Base-by-base conservation (phyloP, 2,113 vertebrate genomes). In the Clarias gariepinus region DNA sequence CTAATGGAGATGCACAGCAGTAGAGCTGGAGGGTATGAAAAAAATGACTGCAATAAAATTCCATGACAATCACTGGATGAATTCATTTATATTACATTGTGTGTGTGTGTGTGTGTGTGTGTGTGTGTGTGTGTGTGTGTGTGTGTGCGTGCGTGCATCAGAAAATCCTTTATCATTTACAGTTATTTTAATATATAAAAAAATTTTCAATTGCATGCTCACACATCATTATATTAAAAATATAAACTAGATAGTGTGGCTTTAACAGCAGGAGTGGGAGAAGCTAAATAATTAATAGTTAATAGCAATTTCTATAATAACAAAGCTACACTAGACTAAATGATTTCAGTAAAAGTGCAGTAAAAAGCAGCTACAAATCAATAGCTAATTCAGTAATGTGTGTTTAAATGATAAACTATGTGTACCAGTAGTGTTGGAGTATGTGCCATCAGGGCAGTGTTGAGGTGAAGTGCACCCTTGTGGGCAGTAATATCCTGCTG, bases 401-500 rank as follows among this genome's bases (percentile, higher is more conserved):
- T 16, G 23, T 1, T 74, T 74, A 18, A 53, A 36, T 63, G 55
- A n/a, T 77, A 47, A 82, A 55, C 52, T 15, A 4, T 25, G 41
- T 77, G 30, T 91, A 97, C 97, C 96, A 95, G 96, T 93, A 23
- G 83, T 87, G 64, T 96, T 94, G 36, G 91, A 95, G 89, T 94
- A 94, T 1, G 94, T 95, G 16, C 96, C 94, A 63, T 95, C 94
- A 53, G 91, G 94, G 90, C 94, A 95, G 7, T 90, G 90, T 4
- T 89, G 90, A 82, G 96, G 95, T n/a, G 90, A 91, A 81, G 93
- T 85, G 79, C 95, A 95, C 18, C 95, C 95, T 86, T 88, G 66
- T n/a, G 95, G 94, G 92, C 96, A 97, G 92, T 95, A 94, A 63
- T 95, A 93, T 84, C 95, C 95, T 74, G 85, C 30, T 19, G 96